Base-by-base conservation (phyloP, 2,888 invertebrate genomes). In the Leucophora obtusa region DNA sequence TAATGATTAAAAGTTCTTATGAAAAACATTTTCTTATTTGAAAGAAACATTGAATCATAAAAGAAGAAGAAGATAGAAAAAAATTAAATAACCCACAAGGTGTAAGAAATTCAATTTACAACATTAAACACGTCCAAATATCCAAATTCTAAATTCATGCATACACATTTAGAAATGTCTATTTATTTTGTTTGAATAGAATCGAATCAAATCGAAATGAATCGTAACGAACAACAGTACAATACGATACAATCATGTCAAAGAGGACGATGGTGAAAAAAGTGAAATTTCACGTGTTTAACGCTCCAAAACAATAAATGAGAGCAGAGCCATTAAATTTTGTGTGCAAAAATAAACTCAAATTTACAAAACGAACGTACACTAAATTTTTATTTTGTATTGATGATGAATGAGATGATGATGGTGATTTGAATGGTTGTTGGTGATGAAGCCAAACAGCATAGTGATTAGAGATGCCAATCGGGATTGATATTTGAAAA, bases 221-320 rank as follows among this genome's bases (percentile, higher is more conserved):
- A 35, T 59, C 53, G 38, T 59, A 59, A 74, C 5, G 65, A 47
- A n/a, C 43, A 58, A 14, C 0, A 62, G 43, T 15, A 62, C 2
- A 50, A 50, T 7, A 47, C n/a, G 43, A 47, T n/a, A 47, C n/a
- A 47, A 14, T 47, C 6, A 14, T 2, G 43, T 14, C 2, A 5
- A 9, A 43, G 14, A 43, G 14, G n/a, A 47, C 1, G 14, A 47
- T 11, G 11, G 11, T 38, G 6, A 28, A 38, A 11, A 38, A 10
- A 38, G 11, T 38, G 38, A 63, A 63, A 73, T 74, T 81, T 77
- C 77, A 81, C 81, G 81, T 81, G 81, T 53, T 81, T 60, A 81
- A 54, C n/a, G 50, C 60, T 66, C 14, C 18, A 54, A 33, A 77
- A 70, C 63, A 69, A 58, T n/a, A n/a, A n/a, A n/a, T 58, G 51